Conservation (phyloP, 2,113 vertebrate species). For the Zosterops lateralis region DNA sequence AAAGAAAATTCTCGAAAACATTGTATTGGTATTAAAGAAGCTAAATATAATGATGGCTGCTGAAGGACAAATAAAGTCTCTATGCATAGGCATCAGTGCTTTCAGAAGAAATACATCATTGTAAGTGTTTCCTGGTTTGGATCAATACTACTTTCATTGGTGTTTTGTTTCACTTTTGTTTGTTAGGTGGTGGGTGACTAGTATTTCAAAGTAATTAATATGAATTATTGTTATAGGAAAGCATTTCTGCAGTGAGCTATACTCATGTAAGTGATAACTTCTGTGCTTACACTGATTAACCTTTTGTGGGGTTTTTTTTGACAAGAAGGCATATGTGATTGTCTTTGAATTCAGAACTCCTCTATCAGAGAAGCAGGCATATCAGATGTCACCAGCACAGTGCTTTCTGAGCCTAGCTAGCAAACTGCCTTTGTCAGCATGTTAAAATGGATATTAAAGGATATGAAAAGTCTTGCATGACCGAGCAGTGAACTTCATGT, state of each 20-base stretch:
- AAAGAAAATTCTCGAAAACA: background rate
- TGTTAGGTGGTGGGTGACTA: background rate
- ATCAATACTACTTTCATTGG: background rate
- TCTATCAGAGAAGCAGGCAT: background rate
- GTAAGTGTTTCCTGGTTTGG: background rate
- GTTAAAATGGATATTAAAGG: slow-evolving; percentile 49
- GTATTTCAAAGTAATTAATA: slow-evolving; percentile 17
- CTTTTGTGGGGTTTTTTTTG: background rate
- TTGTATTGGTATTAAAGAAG: background rate
- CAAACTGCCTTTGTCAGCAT: slow-evolving; percentile 26
- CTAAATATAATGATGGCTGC: background rate
- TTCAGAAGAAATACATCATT: background rate
- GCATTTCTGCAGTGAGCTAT: background rate
- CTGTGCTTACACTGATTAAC: background rate
- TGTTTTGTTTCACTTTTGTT: background rate
- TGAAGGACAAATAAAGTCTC: background rate
- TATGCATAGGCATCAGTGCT: background rate
- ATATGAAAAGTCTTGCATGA: slow-evolving; percentile 42
- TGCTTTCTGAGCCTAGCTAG: slow-evolving; percentile 35
- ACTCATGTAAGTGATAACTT: background rate
- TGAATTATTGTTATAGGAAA: background rate
- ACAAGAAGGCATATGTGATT: background rate
- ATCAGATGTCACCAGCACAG: slow-evolving; percentile 33
- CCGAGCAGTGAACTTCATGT: slow-evolving; percentile 22
- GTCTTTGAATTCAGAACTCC: slow-evolving; percentile 32